Conservation (phyloP, 2,113 vertebrate species). For the Antigone vipio region DNA sequence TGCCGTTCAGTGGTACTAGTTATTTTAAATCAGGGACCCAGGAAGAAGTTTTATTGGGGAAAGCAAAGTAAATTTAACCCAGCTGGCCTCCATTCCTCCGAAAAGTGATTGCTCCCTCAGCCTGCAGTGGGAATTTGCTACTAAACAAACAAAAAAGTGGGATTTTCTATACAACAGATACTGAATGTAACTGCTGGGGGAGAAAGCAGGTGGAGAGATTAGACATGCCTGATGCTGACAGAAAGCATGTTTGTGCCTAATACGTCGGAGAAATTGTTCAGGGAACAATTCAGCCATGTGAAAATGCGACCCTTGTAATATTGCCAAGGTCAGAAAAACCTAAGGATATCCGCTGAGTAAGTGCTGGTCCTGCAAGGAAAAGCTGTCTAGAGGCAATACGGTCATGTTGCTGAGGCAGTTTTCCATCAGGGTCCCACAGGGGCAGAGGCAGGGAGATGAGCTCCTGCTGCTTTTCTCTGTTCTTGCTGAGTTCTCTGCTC, state of each 20-base stretch:
- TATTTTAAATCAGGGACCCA: not conserved
- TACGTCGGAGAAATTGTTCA: not conserved
- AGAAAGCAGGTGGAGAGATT: not conserved
- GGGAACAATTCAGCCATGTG: conserved; percentile 5
- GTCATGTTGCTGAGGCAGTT: not conserved
- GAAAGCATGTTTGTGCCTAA: conserved; percentile 8
- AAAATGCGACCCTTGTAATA: not conserved
- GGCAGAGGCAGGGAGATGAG: not conserved
- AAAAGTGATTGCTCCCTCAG: not conserved
- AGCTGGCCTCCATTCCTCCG: not conserved
- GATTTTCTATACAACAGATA: not conserved
- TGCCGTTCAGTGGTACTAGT: not conserved
- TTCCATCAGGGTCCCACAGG: not conserved
- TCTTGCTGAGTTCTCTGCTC: not conserved
- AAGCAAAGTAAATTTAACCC: not conserved
- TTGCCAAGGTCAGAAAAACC: conserved; percentile 21
- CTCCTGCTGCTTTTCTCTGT: not conserved
- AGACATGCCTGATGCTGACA: conserved; percentile 14
- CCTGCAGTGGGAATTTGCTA: not conserved
- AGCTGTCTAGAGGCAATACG: not conserved
- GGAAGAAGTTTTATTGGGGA: not conserved
- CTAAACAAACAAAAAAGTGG: not conserved
- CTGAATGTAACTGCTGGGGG: not conserved
- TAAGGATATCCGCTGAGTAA: not conserved
- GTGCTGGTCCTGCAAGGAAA: not conserved